Percentiles rank a stretch among this genome's conserved stretches.
These are phyloP conservation scores for Psittacus erithacus DNA, from an alignment of 2,113 vertebrate genomes.

Conservation along the genomic window DNA sequence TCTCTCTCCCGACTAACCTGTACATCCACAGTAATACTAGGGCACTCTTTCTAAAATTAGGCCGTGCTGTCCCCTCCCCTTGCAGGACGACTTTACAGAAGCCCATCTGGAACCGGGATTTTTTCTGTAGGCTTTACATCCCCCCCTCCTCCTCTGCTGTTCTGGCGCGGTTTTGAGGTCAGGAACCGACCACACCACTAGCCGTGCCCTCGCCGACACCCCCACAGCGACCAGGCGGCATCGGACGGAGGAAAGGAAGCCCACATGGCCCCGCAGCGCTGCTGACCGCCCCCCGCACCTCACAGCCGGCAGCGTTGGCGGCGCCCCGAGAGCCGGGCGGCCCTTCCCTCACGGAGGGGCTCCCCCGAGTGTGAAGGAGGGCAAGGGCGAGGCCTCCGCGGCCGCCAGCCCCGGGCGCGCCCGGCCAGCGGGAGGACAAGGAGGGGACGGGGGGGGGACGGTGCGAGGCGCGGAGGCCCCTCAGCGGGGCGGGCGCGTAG, in stretches of 20 bases:
- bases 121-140: neutral
- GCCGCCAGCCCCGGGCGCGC: neutral
- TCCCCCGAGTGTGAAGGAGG: neutral
- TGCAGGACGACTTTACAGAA: neutral
- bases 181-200: neutral
- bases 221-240: neutral
- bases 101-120: neutral
- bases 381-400: neutral
- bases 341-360: neutral
- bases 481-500: neutral
- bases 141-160: neutral
- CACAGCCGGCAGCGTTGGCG: neutral
- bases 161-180: neutral
- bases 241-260: neutral
- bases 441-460: neutral
- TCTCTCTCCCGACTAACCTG: neutral
- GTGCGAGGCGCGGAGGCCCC: neutral
- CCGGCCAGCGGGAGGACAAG: neutral
- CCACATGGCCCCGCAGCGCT: neutral
- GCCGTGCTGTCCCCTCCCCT: neutral
- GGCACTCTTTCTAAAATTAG: slow-evolving; percentile 7
- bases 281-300: neutral
- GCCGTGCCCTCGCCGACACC: neutral
- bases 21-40: neutral
- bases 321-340: neutral